phyloP scores from a whole-genome alignment of 2,113 vertebrate species.

The Crotophaga sulcirostris region DNA sequence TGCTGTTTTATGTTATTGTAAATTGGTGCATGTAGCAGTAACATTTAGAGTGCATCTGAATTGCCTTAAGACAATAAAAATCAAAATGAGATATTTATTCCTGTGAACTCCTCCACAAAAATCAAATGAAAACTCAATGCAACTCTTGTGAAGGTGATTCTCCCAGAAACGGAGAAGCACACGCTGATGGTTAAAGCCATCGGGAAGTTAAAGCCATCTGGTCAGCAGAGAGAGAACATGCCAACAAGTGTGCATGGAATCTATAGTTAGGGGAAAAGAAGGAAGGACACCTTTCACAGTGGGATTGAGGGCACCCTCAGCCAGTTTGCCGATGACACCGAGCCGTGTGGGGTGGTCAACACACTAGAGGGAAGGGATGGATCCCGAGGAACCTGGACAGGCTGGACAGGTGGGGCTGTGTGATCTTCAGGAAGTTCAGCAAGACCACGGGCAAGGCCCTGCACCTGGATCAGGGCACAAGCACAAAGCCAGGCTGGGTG shows the following conservation, averaged over 20 bases:
- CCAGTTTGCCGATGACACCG: too few relatives aligned
- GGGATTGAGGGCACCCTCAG: too few relatives aligned
- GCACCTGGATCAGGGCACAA: too few relatives aligned
- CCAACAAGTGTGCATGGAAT: too few relatives aligned
- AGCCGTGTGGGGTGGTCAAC: too few relatives aligned
- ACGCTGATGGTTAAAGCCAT: not conserved
- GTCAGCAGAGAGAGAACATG: not conserved
- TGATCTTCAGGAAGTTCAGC: too few relatives aligned
- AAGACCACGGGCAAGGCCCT: too few relatives aligned
- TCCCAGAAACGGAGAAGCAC: not conserved
- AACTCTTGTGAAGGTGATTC: not conserved
- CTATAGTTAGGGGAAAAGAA: not conserved
- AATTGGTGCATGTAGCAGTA: not conserved
- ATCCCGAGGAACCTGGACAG: too few relatives aligned
- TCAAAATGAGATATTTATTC: not conserved
- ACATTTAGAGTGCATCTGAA: not conserved
- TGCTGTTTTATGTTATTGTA: not conserved
- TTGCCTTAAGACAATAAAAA: not conserved
- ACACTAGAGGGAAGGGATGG: too few relatives aligned
- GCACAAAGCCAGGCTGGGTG: too few relatives aligned
- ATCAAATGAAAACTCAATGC: not conserved
- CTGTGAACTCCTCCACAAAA: not conserved
- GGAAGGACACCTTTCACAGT: too few relatives aligned
- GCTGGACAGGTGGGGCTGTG: too few relatives aligned
- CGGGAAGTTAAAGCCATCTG: not conserved